These are phyloP conservation scores for Coreoperca whiteheadi DNA, from an alignment of 2,113 vertebrate species.

Conservation along the genomic window DNA sequence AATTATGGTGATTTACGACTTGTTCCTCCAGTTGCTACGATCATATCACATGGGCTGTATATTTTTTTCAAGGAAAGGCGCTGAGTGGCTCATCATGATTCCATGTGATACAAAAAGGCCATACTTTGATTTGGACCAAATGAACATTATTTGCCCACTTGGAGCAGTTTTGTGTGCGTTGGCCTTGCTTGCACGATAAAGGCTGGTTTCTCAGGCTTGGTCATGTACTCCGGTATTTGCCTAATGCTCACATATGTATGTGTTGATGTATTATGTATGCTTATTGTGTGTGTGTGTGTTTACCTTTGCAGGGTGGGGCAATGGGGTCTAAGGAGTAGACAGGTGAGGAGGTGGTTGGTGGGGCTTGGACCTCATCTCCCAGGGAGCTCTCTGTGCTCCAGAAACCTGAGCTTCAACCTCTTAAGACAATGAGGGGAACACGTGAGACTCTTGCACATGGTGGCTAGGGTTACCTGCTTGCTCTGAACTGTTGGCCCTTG, in stretches of 20 bases:
- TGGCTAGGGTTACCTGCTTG: slow-evolving; percentile 77
- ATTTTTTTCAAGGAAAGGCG: slow-evolving; percentile 14
- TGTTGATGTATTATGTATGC: slow-evolving; percentile 51
- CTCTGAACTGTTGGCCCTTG: slow-evolving; percentile 83
- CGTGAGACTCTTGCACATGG: slow-evolving; percentile 78
- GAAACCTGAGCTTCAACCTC: slow-evolving; percentile 79
- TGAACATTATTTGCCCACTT: slow-evolving; percentile 17
- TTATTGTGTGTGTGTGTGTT: slow-evolving; percentile 64
- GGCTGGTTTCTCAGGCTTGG: slow-evolving; percentile 41
- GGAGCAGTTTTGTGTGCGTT: background rate
- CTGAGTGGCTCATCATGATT: slow-evolving; percentile 36
- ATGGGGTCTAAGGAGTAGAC: slow-evolving; percentile 44
- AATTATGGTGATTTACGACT: slow-evolving; percentile 78
- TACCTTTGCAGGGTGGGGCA: slow-evolving; percentile 57
- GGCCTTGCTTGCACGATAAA: slow-evolving; percentile 18
- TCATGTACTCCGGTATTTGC: slow-evolving; percentile 51
- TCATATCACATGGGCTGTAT: slow-evolving; percentile 30
- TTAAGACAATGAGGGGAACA: slow-evolving; percentile 79
- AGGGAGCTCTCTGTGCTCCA: slow-evolving; percentile 67
- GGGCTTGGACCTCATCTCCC: slow-evolving; percentile 58
- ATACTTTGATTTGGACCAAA: slow-evolving; percentile 36
- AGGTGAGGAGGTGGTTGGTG: slow-evolving; percentile 32
- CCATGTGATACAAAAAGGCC: slow-evolving; percentile 13
- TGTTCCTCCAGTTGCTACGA: slow-evolving; percentile 62
- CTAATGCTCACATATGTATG: slow-evolving; percentile 25